Base-by-base conservation (phyloP, 2,888 invertebrate species). In the Cordilura impudica region DNA sequence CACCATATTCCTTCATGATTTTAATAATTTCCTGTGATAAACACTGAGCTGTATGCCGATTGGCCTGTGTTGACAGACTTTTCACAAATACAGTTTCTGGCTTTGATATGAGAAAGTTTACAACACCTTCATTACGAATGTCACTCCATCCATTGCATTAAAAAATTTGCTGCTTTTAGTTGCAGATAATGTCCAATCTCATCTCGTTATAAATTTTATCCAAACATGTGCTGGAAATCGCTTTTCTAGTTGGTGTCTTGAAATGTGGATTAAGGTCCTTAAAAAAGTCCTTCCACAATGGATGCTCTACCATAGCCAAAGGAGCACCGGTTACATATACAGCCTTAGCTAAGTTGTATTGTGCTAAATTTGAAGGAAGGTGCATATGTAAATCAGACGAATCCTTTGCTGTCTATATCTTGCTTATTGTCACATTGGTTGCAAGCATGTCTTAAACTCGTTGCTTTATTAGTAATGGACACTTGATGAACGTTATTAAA, bases 71-170 rank as follows among this genome's bases (percentile, higher is more conserved):
- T 74, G 67, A 26, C 74, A 54, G 47, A 74, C 53, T 74, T 61
- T 43, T 58, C n/a, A 75, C 26, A 63, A 74, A 74, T 53, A 67
- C 67, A 67, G 35, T 58, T 69, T 69, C 47, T 49, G 58, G 69
- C 58, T 69, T 69, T 35, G 58, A 60, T 43, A 70, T 70, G 21
- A 70, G 51, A 71, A 61, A 71, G 43, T 61, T 60, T 26, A 71
- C 29, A 51, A 71, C 61, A 61, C 70, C 61, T 71, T 71, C 60
- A 61, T 60, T 71, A 47, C 72, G 63, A 66, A 73, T 73, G 66
- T 66, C 66, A 51, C 73, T 67, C 61, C 61, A 74, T 60, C 67
- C 74, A 61, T 75, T 61, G 47, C 67, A 69, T 63, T 75, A 47
- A 47, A 56, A 29, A 56, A 47, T 35, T 72, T 47, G 53, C 47